Evolutionary conservation across 2,888 invertebrate species (phyloP).

Genomic region (Teleogryllus oceanicus): DNA sequence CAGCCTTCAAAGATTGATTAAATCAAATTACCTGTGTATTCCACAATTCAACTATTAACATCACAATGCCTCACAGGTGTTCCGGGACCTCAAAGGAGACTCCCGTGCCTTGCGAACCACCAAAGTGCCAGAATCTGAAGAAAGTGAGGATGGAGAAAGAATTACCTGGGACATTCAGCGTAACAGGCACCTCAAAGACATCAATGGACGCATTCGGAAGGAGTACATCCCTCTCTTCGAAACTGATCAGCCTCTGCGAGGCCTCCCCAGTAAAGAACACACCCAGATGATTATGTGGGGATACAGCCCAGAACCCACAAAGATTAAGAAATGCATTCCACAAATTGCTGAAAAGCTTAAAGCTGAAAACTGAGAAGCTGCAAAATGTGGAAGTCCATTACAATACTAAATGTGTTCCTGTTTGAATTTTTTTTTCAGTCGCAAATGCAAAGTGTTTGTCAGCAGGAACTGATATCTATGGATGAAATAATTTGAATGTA

Average conservation of each 20-base stretch:
- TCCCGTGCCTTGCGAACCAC: background rate
- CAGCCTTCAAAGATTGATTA: too few species aligned
- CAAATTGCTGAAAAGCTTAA: slow-evolving; percentile 35
- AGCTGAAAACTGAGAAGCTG: background rate
- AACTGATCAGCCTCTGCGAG: slow-evolving; percentile 59
- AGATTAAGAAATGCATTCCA: slow-evolving; percentile 59
- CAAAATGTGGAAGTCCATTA: background rate
- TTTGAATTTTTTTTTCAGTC: background rate
- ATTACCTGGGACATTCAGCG: slow-evolving; percentile 74
- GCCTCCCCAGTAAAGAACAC: slow-evolving; percentile 66
- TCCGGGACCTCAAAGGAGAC: slow-evolving; percentile 52
- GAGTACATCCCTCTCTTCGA: slow-evolving; percentile 50
- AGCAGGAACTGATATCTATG: background rate
- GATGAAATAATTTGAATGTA: too few species aligned
- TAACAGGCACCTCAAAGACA: slow-evolving; percentile 55
- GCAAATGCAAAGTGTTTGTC: background rate
- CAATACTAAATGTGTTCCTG: background rate
- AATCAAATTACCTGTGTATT: too few species aligned
- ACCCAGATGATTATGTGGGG: slow-evolving; percentile 69
- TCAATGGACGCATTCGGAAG: slow-evolving; percentile 53
- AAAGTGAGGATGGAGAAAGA: slow-evolving; percentile 49
- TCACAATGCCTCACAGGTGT: slow-evolving; percentile 51
- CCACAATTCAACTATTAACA: background rate
- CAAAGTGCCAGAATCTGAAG: background rate
- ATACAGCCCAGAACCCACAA: slow-evolving; percentile 67